Conservation (phyloP, 2,888 invertebrate genomes). For the Phrixothrix hirtus region DNA sequence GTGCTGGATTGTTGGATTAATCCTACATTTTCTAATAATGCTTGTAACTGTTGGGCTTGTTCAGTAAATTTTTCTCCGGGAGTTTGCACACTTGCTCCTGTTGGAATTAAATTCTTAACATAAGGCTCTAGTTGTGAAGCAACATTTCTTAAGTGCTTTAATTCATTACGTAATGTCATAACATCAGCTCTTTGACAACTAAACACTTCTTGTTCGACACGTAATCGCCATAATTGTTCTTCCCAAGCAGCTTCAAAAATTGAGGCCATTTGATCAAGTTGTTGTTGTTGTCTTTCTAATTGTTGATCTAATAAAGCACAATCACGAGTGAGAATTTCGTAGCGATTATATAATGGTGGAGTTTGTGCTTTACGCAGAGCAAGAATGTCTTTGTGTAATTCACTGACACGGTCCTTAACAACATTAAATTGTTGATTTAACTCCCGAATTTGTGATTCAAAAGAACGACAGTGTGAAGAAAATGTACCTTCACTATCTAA, state of each 20-base stretch:
- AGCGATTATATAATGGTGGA: conserved; percentile 53
- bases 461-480: conserved; percentile 65
- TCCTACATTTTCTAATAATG: conserved; percentile 61
- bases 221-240: conserved; percentile 70
- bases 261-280: conserved; percentile 63
- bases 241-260: conserved; percentile 72
- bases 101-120: conserved; percentile 60
- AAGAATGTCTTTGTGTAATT: conserved; percentile 71
- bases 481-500: conserved; percentile 63
- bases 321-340: conserved; percentile 62
- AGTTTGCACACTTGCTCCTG: conserved; percentile 41
- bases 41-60: conserved; percentile 59
- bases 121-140: conserved; percentile 70
- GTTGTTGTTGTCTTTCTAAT: conserved; percentile 64
- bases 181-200: conserved; percentile 67
- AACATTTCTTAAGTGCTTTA: conserved; percentile 65
- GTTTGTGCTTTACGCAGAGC: conserved; percentile 60
- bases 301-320: conserved; percentile 65
- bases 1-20: conserved; percentile 49
- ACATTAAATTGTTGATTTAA: conserved; percentile 64
- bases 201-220: conserved; percentile 68
- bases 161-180: conserved; percentile 65
- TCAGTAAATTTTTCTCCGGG: conserved; percentile 47
- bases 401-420: conserved; percentile 67
- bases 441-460: conserved; percentile 63